phyloP scores from a whole-genome alignment of 2,888 invertebrate genomes.

The Cylindroiulus punctatus region DNA sequence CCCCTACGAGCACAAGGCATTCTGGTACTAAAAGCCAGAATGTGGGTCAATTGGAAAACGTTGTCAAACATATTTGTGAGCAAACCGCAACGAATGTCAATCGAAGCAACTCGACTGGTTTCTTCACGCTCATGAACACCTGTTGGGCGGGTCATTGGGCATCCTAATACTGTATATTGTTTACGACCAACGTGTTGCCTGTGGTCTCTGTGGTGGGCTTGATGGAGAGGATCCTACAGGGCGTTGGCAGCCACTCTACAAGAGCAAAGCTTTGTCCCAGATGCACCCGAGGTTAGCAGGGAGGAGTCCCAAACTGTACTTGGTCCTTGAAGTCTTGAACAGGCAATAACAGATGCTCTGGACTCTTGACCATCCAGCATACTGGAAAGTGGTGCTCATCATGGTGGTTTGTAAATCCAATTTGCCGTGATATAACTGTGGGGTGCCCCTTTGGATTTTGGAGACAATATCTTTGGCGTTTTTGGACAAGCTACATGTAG shows the following conservation, averaged over 20 bases:
- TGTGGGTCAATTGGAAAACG: constrained; percentile 39
- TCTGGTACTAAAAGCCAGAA: constrained; percentile 30
- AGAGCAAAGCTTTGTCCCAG: background rate
- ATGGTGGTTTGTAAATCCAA: too few species aligned
- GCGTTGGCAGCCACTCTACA: constrained; percentile 4
- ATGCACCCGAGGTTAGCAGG: constrained; percentile 35
- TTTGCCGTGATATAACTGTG: background rate
- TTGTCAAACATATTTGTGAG: constrained; percentile 42
- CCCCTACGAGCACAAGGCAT: constrained; percentile 37
- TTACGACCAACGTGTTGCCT: background rate
- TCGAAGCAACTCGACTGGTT: background rate
- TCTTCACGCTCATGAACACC: background rate
- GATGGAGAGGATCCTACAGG: constrained; percentile 20
- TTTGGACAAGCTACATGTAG: too few species aligned
- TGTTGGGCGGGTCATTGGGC: constrained; percentile 21
- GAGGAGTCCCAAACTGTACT: background rate
- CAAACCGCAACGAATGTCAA: background rate
- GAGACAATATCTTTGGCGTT: too few species aligned
- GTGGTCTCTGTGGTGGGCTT: constrained; percentile 14
- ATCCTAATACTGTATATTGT: constrained; percentile 3
- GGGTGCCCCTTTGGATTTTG: too few species aligned
- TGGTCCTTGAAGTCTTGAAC: background rate
- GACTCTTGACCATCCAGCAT: background rate
- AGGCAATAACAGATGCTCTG: background rate
- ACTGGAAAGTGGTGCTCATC: too few species aligned